Evolutionary conservation across 37 sponge, comb jelly and placozoan species (phyloP), one percentile per base, ranked within the genome.

Genomic region (Amphimedon queenslandica): DNA sequence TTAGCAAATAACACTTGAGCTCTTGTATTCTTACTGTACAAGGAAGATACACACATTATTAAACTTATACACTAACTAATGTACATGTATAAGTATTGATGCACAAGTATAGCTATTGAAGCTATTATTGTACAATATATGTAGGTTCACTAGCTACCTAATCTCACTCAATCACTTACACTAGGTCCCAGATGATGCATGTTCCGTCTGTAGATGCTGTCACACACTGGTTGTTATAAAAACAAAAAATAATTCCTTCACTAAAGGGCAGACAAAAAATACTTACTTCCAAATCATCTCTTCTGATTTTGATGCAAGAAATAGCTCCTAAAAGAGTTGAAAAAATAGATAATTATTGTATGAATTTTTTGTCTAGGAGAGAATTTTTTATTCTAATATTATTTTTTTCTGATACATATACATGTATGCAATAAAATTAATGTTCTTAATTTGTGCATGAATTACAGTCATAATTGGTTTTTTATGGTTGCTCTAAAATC

Each of bases 151-250:
- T n/a, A n/a, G n/a, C n/a, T n/a, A n/a, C n/a, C n/a, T n/a, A n/a
- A n/a, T n/a, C n/a, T n/a, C n/a, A n/a, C n/a, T n/a, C n/a, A n/a
- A n/a, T 60, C 11, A 83, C 84, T 90, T 71, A 84, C 91, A 69
- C 66, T n/a, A 98, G 66, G 76, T 98, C 96, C 99, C 99, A 98
- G 37, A 98, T 92, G 67, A 98, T 95, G 68, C 96, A 95, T 2
- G 96, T 92, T 4, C 96, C 96, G 75, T 95, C 96, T 43, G 70
- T 87, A 56, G 89, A 87, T 34, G 99, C 88, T 32, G 87, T 88
- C 35, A 98, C 85, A 80, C 99, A 98, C 87, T 95, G 75, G 40
- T 76, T 42, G 53, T 30, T 67, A 42, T 28, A 70, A 27, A 70
- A 66, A 18, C 37, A 66, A 64, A 8, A 2, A 16, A 36, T 43